Percentiles rank a stretch among this genome's conserved stretches.
These are phyloP conservation scores for Pelochelys cantorii DNA, from an alignment of 2,797 vertebrate species.

Conservation along the genomic window DNA sequence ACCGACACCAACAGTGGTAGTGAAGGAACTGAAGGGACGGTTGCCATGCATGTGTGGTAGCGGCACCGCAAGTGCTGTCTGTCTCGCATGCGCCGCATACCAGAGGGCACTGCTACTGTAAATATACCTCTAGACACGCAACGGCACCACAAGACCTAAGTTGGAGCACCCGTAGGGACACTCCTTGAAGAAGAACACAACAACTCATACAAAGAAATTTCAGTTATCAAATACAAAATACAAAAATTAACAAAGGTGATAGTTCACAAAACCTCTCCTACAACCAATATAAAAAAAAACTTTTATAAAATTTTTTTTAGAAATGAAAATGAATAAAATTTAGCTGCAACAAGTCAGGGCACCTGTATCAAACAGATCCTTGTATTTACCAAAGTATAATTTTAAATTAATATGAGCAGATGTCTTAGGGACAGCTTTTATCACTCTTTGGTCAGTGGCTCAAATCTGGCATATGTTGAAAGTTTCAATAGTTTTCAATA, in stretches of 20 bases:
- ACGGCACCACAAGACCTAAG: too few relatives aligned
- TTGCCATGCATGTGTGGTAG: too few relatives aligned
- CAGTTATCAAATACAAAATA: neutral
- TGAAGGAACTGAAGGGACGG: too few relatives aligned
- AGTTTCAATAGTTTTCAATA: neutral
- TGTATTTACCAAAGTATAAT: neutral
- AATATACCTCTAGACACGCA: too few relatives aligned
- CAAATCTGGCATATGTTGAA: neutral
- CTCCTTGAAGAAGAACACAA: neutral
- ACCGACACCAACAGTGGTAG: too few relatives aligned
- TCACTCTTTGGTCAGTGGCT: neutral
- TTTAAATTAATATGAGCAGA: neutral
- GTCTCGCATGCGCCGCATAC: too few relatives aligned
- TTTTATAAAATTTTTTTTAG: neutral
- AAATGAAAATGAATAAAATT: neutral
- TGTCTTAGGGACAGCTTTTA: neutral
- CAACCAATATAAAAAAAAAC: neutral
- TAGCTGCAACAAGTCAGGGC: neutral
- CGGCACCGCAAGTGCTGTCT: too few relatives aligned
- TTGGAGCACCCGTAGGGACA: too few relatives aligned
- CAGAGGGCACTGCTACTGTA: too few relatives aligned
- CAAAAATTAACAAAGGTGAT: neutral
- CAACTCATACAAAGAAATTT: neutral
- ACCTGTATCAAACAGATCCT: neutral
- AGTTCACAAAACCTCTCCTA: neutral